These are phyloP conservation scores for Hermetia illucens DNA, from an alignment of 1,140 invertebrate species.

Conservation along the genomic window DNA sequence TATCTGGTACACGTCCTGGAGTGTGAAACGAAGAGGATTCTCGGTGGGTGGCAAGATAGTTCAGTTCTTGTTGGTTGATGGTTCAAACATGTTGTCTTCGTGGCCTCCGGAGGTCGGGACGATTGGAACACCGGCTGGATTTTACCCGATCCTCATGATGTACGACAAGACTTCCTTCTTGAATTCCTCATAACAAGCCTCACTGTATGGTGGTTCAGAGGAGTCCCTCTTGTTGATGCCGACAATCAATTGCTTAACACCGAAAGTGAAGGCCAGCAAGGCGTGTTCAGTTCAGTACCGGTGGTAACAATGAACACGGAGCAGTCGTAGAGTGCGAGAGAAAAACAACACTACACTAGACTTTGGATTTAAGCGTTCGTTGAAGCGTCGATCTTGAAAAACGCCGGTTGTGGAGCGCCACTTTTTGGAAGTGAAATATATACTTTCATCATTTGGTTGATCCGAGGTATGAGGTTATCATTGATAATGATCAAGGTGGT, in stretches of 20 bases:
- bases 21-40: conserved; percentile 70
- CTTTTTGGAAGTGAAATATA: no score
- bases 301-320: conserved; percentile 78
- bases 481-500: no score
- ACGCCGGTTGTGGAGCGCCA: no score
- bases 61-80: conserved; percentile 65
- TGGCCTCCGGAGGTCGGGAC: conserved; percentile 85
- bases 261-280: no score
- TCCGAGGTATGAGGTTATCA: no score
- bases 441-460: no score
- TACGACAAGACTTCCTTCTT: conserved; percentile 71
- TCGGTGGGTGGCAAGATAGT: conserved; percentile 72
- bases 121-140: conserved; percentile 70
- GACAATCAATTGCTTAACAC: conserved; percentile 84
- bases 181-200: conserved; percentile 72
- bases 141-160: conserved; percentile 87
- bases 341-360: no score
- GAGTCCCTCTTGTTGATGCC: conserved; percentile 90
- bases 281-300: conserved; percentile 78
- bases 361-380: no score
- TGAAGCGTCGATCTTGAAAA: no score
- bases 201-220: conserved; percentile 70
- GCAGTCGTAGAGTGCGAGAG: no score
- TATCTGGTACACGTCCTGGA: conserved; percentile 95
- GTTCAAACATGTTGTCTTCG: conserved; percentile 77